A percentile compares a stretch with the other conserved stretches of the same genome.
These are phyloP conservation scores for Pemphredon lugubris DNA, from an alignment of 2,888 invertebrate species.

Conservation along the genomic window DNA sequence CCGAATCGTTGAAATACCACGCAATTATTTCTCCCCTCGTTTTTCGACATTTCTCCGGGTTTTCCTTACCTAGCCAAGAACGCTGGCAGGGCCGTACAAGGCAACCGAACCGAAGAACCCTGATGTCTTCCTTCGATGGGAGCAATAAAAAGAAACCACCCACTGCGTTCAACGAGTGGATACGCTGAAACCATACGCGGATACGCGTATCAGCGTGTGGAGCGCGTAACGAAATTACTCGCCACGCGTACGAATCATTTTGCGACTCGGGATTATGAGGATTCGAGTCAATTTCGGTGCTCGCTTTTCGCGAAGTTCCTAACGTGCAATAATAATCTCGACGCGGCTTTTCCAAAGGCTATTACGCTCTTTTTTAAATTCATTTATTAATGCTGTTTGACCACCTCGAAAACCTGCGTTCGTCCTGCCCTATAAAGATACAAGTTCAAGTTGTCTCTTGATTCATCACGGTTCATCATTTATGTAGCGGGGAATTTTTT, in stretches of 20 bases:
- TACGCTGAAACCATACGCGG: neutral
- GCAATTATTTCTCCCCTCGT: neutral
- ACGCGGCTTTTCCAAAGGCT: too few relatives aligned
- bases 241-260: constrained; percentile 22
- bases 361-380: too few relatives aligned
- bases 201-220: neutral
- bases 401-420: too few relatives aligned
- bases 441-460: too few relatives aligned
- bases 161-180: constrained; percentile 37
- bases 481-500: too few relatives aligned
- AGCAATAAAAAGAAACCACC: constrained; percentile 60
- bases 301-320: too few relatives aligned
- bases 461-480: too few relatives aligned
- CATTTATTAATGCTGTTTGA: too few relatives aligned
- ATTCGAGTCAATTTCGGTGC: too few relatives aligned
- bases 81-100: constrained; percentile 21
- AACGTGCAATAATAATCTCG: too few relatives aligned
- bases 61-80: constrained; percentile 27
- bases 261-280: neutral
- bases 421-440: too few relatives aligned
- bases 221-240: neutral
- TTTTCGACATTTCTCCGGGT: neutral
- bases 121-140: constrained; percentile 53
- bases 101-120: constrained; percentile 31
- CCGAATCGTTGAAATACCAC: too few relatives aligned